phyloP scores from a whole-genome alignment of 92 coral and sea anemone genomes.

The Phenganax subtilis region DNA sequence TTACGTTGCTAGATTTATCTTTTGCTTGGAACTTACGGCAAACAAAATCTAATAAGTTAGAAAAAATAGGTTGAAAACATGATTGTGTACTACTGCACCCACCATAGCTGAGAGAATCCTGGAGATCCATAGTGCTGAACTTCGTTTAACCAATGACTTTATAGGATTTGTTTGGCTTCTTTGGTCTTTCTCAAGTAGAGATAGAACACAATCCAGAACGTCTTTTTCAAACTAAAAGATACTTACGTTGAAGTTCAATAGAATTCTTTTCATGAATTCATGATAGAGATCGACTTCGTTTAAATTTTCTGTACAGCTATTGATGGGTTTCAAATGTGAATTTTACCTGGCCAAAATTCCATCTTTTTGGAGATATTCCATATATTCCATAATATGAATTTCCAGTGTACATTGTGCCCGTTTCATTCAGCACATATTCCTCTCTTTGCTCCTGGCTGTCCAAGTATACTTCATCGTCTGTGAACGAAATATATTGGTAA shows the following conservation, averaged over 20 bases:
- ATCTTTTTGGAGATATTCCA: neutral
- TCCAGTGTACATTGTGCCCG: slow-evolving; percentile 14
- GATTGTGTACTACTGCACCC: slow-evolving; percentile 4
- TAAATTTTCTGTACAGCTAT: too few relatives aligned
- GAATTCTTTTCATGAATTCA: too few relatives aligned
- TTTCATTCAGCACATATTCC: slow-evolving; percentile 37
- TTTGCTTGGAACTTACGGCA: too few relatives aligned
- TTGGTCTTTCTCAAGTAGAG: slow-evolving; percentile 17
- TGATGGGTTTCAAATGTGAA: too few relatives aligned
- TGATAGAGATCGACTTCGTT: too few relatives aligned
- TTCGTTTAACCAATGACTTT: slow-evolving; percentile 9
- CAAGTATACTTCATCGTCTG: slow-evolving; percentile 31
- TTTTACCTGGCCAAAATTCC: slow-evolving; percentile 45
- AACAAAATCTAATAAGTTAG: too few relatives aligned
- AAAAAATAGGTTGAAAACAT: too few relatives aligned
- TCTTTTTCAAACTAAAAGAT: slow-evolving; percentile 33
- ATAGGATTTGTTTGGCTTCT: neutral
- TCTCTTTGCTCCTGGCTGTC: slow-evolving; percentile 2
- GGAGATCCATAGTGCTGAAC: slow-evolving; percentile 41
- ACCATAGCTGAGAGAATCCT: slow-evolving; percentile 79
- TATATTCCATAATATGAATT: neutral
- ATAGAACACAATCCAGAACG: slow-evolving; percentile 29
- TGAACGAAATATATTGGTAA: neutral
- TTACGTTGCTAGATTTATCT: too few relatives aligned
- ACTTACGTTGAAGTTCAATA: too few relatives aligned